A percentile compares a stretch with the other conserved stretches of the same genome.
phyloP scores from a whole-genome alignment of 1,140 invertebrate genomes.

The Lycorma delicatula region DNA sequence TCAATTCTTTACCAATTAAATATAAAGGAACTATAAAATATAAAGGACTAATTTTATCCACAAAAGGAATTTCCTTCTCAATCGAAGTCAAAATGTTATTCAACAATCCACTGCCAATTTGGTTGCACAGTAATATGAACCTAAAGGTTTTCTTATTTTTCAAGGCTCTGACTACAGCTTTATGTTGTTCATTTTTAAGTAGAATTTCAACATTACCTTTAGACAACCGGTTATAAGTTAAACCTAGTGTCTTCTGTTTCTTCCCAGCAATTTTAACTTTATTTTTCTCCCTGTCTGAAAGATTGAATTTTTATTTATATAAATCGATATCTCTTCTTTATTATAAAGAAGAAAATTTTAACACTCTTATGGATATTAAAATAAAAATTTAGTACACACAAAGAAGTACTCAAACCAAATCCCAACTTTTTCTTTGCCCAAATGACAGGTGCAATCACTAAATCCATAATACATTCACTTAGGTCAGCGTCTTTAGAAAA shows the following conservation, averaged over 20 bases:
- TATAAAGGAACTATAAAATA: background rate
- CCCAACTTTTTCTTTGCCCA: background rate
- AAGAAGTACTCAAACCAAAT: background rate
- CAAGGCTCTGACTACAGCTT: background rate
- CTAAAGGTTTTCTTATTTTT: constrained; percentile 5
- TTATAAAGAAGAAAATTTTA: background rate
- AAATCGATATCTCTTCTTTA: background rate
- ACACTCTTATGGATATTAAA: background rate
- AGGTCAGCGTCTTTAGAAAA: too few species aligned
- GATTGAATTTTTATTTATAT: background rate
- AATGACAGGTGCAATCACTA: background rate
- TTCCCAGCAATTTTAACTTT: background rate
- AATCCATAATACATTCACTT: background rate
- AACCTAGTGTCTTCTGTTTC: background rate
- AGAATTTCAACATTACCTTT: background rate
- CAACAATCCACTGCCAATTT: background rate
- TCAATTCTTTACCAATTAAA: background rate
- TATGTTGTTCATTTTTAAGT: background rate
- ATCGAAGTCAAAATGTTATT: background rate
- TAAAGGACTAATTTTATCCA: background rate
- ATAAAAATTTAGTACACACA: background rate
- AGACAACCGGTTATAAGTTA: background rate
- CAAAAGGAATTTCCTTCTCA: background rate
- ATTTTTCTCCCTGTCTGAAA: background rate
- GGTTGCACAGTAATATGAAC: background rate